Base-by-base conservation (phyloP, 2,797 vertebrate genomes). In the Diceros bicornis region DNA sequence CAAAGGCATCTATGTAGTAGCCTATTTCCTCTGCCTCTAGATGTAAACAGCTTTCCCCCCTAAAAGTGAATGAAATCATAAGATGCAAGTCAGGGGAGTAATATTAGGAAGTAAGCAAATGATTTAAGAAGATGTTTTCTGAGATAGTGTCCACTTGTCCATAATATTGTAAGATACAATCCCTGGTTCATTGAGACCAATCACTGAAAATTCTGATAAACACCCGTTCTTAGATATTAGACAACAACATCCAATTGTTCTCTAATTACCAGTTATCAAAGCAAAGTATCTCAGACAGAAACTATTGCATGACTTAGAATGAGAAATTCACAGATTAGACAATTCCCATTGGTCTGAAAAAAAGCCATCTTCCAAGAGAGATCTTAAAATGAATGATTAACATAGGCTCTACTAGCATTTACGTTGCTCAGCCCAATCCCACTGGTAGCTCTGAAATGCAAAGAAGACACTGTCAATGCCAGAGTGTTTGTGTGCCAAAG, bases 61-160 rank as follows among this genome's bases (percentile, higher is more conserved):
- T 29, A 18, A 83, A 89, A 86, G 25, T 71, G 64, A 89, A 91
- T 59, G 81, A 87, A 87, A 81, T 83, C 32, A 32, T n/a, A 88
- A 71, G 41, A 71, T 44, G 7, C 7, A 79, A n/a, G 4, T 21
- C 17, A 62, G 21, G 29, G 23, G 0, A 78, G 13, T 55, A 72
- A 29, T 14, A 52, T 27, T 69, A 64, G 7, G 17, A 91, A 93
- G 41, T 21, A 47, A 89, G n/a, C 1, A 77, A 71, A 64, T 50
- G 25, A 79, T 20, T 84, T 90, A 85, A 77, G 37, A 78, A 68
- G 8, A 84, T 62, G 44, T 79, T 21, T 7, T 87, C 52, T 55
- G 69, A 75, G 47, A 44, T 14, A 14, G 0, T 21, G 0, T 71
- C 21, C 34, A 21, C n/a, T 50, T 66, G 34, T n/a, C n/a, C 13